Evolutionary conservation across 2,888 invertebrate genomes (phyloP).

Genomic region (Drosophila putrida): DNA sequence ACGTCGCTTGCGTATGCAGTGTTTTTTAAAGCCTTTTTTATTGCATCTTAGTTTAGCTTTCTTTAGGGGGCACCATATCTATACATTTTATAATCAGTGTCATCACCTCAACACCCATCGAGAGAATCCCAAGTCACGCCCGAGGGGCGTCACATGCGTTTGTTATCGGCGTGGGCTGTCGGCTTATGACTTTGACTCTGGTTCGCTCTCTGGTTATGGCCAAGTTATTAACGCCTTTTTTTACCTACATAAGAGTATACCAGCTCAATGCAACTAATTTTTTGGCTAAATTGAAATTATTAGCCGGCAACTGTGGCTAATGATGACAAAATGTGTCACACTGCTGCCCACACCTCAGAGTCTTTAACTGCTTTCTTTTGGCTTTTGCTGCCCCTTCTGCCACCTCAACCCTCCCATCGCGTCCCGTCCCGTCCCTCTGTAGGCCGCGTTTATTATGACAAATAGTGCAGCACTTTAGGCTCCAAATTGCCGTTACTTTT

Average conservation of each 20-base stretch:
- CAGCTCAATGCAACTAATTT: conserved; percentile 62
- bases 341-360: conserved; percentile 68
- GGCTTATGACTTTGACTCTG: conserved; percentile 48
- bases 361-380: conserved; percentile 60
- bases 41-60: no score
- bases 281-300: conserved; percentile 78
- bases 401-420: background rate
- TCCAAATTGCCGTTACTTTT: conserved; percentile 73
- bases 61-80: conserved; percentile 37
- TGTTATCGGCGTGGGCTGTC: conserved; percentile 65
- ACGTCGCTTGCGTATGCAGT: conserved; percentile 21
- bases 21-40: background rate
- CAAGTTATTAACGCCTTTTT: conserved; percentile 69
- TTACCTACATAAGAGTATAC: conserved; percentile 6
- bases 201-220: conserved; percentile 47
- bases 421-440: conserved; percentile 2
- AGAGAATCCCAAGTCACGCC: conserved; percentile 44
- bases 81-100: conserved; percentile 74
- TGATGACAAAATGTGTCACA: conserved; percentile 83
- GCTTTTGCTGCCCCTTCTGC: background rate
- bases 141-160: conserved; percentile 35
- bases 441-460: conserved; percentile 77
- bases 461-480: conserved; percentile 76
- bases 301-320: conserved; percentile 81
- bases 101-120: conserved; percentile 70